phyloP scores from a whole-genome alignment of 2,888 invertebrate genomes.

The Atethmia centrago region DNA sequence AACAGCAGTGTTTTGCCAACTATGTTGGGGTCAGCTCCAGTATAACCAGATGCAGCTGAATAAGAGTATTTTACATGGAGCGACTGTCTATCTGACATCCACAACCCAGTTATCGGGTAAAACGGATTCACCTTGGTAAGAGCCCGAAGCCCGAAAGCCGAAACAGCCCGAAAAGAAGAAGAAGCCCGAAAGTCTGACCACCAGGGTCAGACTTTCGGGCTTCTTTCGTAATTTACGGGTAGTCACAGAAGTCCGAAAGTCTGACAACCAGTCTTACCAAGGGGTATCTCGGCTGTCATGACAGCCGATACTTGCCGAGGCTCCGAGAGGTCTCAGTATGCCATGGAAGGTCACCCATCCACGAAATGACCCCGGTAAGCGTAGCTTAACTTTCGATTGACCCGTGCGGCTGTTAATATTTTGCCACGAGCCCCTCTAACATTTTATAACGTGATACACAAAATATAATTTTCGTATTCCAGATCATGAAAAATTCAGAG shows the following conservation, averaged over 20 bases:
- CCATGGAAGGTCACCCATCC: neutral
- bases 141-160: too few relatives aligned
- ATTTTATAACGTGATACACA: slow-evolving; percentile 20
- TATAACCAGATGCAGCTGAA: neutral
- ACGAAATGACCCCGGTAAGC: neutral
- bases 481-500: slow-evolving; percentile 55
- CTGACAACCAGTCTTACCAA: too few relatives aligned
- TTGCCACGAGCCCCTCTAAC: neutral
- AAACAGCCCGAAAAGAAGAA: too few relatives aligned
- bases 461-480: slow-evolving; percentile 25
- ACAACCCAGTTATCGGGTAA: neutral
- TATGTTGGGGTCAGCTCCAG: neutral
- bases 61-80: slow-evolving; percentile 6
- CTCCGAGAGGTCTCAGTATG: neutral
- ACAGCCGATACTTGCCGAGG: neutral
- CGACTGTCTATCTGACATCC: neutral
- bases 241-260: too few relatives aligned
- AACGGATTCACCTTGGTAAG: neutral
- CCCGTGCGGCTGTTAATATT: neutral
- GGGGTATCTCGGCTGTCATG: too few relatives aligned
- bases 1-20: neutral
- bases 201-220: neutral
- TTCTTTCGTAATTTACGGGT: too few relatives aligned
- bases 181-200: too few relatives aligned
- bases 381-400: too few relatives aligned